These are phyloP conservation scores for Eupleurogrammus muticus DNA, from an alignment of 2,797 vertebrate genomes.

Conservation along the genomic window DNA sequence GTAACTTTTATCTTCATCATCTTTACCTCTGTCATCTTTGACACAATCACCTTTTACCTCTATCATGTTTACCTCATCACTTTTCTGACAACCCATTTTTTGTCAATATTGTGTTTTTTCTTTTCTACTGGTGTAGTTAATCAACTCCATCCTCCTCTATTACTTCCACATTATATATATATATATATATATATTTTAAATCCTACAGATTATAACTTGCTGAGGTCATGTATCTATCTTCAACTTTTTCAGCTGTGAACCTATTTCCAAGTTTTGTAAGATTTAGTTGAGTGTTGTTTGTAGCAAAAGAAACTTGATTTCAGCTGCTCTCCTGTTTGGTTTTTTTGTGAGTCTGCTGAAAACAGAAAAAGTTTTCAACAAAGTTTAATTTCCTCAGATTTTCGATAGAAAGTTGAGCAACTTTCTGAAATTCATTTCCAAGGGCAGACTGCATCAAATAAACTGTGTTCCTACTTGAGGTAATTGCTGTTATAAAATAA, in stretches of 20 bases:
- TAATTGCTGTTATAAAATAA: too few relatives aligned
- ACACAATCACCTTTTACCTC: too few relatives aligned
- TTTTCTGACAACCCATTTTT: too few relatives aligned
- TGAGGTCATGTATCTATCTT: not conserved
- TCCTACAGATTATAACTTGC: not conserved
- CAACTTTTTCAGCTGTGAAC: not conserved
- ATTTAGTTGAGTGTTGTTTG: not conserved
- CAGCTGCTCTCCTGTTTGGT: not conserved
- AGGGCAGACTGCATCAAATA: too few relatives aligned
- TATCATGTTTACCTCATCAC: not conserved
- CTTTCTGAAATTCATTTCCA: not conserved
- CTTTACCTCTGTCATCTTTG: not conserved
- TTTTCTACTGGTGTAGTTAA: conserved; percentile 14
- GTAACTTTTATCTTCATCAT: not conserved
- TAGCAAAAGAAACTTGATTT: not conserved
- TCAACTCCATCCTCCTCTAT: not conserved
- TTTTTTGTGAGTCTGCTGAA: not conserved
- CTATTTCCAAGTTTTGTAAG: not conserved
- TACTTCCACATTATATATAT: not conserved
- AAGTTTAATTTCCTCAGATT: too few relatives aligned
- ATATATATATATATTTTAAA: not conserved
- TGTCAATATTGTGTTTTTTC: conserved; percentile 10
- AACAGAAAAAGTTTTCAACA: too few relatives aligned
- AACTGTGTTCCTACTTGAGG: too few relatives aligned
- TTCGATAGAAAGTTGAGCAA: too few relatives aligned